Conservation (phyloP, 2,113 vertebrate species). For the Grantiella picta region DNA sequence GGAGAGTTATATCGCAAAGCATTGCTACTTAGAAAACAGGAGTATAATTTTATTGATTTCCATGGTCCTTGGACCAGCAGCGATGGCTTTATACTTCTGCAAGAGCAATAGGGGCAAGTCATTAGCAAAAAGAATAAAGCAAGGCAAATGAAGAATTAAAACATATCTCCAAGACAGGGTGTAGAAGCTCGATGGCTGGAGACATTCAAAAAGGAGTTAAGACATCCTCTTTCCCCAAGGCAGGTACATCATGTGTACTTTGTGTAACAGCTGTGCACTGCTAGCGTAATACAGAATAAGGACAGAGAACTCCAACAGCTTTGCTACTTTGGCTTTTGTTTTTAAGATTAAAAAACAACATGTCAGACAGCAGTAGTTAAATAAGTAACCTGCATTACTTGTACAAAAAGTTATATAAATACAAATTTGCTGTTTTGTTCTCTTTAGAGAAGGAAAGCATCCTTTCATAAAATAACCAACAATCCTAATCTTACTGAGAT, state of each 20-base stretch:
- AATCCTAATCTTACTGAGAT: slow-evolving; percentile 24
- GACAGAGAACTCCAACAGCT: background rate
- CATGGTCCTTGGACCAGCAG: background rate
- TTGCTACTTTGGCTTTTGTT: background rate
- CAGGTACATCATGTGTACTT: background rate
- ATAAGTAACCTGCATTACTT: slow-evolving; percentile 75
- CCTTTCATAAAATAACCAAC: slow-evolving; percentile 57
- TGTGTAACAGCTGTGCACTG: background rate
- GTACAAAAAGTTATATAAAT: slow-evolving; percentile 73
- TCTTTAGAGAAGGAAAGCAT: slow-evolving; percentile 55
- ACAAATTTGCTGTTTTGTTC: slow-evolving; percentile 52
- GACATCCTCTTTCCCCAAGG: background rate
- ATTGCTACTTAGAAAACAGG: background rate
- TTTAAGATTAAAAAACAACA: slow-evolving; percentile 54
- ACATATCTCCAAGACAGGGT: background rate
- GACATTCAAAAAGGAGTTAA: background rate
- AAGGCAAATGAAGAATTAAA: background rate
- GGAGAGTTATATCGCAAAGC: background rate
- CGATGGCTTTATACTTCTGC: background rate
- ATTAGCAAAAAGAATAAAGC: background rate
- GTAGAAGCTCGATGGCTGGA: background rate
- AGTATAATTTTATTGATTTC: background rate
- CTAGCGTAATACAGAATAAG: background rate
- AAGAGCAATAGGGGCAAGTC: background rate
- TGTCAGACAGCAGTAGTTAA: slow-evolving; percentile 57